phyloP scores from a whole-genome alignment of 64 coral and sea anemone genomes.

The Montipora efflorescens region DNA sequence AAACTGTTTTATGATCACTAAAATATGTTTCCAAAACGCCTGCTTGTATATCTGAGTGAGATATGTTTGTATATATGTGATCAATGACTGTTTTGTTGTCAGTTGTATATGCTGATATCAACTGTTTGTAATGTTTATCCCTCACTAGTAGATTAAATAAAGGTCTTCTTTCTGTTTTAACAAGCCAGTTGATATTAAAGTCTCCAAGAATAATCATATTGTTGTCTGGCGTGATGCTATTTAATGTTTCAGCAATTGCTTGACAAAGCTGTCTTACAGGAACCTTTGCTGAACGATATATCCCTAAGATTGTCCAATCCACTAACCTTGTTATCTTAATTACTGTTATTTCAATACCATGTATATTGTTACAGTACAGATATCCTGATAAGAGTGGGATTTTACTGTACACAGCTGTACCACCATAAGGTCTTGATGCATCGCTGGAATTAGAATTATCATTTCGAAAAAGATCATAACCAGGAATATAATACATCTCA shows the following conservation, averaged over 20 bases:
- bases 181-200: slow-evolving; percentile 53
- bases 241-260: not conserved
- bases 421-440: slow-evolving; percentile 8
- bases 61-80: slow-evolving; percentile 36
- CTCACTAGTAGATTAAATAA: not conserved
- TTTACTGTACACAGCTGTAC: slow-evolving; percentile 22
- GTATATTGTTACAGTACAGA: not conserved
- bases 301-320: not conserved
- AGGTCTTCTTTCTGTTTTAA: not conserved
- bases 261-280: slow-evolving; percentile 12
- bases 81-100: not conserved
- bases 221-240: not conserved
- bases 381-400: not conserved
- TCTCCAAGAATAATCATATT: slow-evolving; percentile 15
- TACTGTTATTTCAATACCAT: not conserved
- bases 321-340: not conserved
- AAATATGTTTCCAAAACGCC: slow-evolving; percentile 8
- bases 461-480: slow-evolving; percentile 42
- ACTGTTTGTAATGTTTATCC: not conserved
- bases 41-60: not conserved
- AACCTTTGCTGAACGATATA: not conserved
- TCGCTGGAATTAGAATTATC: not conserved
- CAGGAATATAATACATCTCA: slow-evolving; percentile 17
- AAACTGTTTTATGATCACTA: not conserved
- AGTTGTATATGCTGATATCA: slow-evolving; percentile 8